These are phyloP conservation scores for Perizoma affinitatum DNA, from an alignment of 2,888 invertebrate species.

Conservation along the genomic window DNA sequence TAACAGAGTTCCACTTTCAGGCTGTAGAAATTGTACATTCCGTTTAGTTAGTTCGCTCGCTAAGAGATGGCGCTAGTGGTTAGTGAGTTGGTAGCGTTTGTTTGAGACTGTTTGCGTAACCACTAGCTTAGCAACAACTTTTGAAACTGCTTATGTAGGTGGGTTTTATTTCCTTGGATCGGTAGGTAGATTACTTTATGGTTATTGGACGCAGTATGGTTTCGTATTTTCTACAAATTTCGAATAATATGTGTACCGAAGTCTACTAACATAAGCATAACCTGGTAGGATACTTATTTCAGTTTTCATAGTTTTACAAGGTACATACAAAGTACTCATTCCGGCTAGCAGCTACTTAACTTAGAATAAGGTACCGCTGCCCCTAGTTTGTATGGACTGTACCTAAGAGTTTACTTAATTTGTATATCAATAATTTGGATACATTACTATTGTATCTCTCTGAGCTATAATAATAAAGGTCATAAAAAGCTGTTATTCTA, in stretches of 20 bases:
- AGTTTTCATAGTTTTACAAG: too few species aligned
- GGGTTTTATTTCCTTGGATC: constrained; percentile 36
- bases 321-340: too few species aligned
- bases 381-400: too few species aligned
- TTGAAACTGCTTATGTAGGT: constrained; percentile 41
- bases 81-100: constrained; percentile 6
- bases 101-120: constrained; percentile 13
- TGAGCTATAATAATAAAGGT: too few species aligned
- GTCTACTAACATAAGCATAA: too few species aligned
- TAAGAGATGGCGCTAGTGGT: constrained; percentile 55
- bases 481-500: too few species aligned
- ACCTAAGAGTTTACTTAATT: too few species aligned
- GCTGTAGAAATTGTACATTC: constrained; percentile 12
- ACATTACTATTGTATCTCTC: too few species aligned
- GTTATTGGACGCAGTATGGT: constrained; percentile 33
- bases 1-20: constrained; percentile 14
- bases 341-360: too few species aligned
- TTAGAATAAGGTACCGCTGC: too few species aligned
- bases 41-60: constrained; percentile 32
- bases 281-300: too few species aligned
- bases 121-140: constrained; percentile 46
- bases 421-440: too few species aligned
- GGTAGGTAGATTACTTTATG: constrained; percentile 32
- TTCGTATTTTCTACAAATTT: constrained; percentile 19
- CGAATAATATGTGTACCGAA: constrained; percentile 7